These are phyloP conservation scores for Sinelater perroti DNA, from an alignment of 2,888 invertebrate species.

Conservation along the genomic window DNA sequence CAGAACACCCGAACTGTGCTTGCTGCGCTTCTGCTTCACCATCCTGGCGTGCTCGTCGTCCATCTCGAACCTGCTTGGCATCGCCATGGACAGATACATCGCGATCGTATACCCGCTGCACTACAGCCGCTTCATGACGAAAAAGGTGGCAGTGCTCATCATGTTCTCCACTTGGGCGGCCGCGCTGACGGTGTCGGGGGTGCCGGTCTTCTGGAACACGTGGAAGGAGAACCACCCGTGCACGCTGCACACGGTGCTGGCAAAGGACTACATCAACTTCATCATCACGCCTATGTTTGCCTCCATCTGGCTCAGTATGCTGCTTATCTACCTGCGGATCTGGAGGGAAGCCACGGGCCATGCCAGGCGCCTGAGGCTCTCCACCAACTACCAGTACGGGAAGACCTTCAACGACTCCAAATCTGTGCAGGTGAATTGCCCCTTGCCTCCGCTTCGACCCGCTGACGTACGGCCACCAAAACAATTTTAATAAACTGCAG, in stretches of 20 bases:
- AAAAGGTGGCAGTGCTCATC: constrained; percentile 68
- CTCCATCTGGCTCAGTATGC: constrained; percentile 78
- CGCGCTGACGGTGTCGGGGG: constrained; percentile 71
- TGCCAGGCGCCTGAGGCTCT: constrained; percentile 71
- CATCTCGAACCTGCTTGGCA: constrained; percentile 79
- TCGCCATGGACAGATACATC: constrained; percentile 81
- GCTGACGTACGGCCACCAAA: too few species aligned
- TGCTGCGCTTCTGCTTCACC: constrained; percentile 77
- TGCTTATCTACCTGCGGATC: constrained; percentile 79
- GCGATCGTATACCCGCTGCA: constrained; percentile 82
- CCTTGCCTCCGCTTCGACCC: background rate
- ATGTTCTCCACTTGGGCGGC: constrained; percentile 74
- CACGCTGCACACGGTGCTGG: constrained; percentile 73
- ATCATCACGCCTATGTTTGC: constrained; percentile 76
- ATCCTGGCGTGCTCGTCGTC: constrained; percentile 81
- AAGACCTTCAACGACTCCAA: constrained; percentile 72
- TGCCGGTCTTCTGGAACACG: constrained; percentile 82
- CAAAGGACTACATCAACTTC: constrained; percentile 57
- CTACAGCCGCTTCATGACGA: constrained; percentile 80
- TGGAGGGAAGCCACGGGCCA: constrained; percentile 81
- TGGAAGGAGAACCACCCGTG: constrained; percentile 64
- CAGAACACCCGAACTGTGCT: constrained; percentile 69
- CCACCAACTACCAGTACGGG: constrained; percentile 65
- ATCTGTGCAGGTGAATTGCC: constrained; percentile 74
- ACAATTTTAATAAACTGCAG: constrained; percentile 10